Conservation (phyloP, 2,113 vertebrate species). For the Carlito syrichta region DNA sequence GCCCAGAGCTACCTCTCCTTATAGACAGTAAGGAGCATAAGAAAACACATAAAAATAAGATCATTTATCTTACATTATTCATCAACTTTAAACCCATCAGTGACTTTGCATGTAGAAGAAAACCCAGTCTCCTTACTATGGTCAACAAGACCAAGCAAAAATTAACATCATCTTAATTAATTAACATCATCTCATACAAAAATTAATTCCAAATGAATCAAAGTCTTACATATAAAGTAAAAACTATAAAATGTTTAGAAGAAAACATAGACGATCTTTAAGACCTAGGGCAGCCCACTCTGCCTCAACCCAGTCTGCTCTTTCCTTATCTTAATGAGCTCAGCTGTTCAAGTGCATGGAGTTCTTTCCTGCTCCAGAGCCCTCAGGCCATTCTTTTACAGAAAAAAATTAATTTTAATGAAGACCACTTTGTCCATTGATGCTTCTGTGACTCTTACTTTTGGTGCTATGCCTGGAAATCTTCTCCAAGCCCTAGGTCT, state of each 20-base stretch:
- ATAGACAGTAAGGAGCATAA: not conserved
- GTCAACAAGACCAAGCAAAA: not conserved
- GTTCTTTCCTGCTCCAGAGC: not conserved
- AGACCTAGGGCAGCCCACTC: not conserved
- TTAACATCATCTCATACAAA: not conserved
- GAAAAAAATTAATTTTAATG: not conserved
- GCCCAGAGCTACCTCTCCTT: not conserved
- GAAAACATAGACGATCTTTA: not conserved
- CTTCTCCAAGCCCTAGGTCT: not conserved
- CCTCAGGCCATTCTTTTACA: not conserved
- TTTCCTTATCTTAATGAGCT: not conserved
- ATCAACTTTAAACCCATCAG: not conserved
- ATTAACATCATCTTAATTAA: too few relatives aligned
- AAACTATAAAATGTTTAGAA: not conserved
- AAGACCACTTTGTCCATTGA: not conserved
- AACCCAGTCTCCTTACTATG: not conserved
- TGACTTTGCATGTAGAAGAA: not conserved
- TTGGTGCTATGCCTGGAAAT: not conserved
- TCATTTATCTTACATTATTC: not conserved
- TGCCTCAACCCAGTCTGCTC: too few relatives aligned
- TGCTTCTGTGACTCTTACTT: not conserved
- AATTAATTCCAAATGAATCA: not conserved
- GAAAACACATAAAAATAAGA: not conserved
- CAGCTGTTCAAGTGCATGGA: not conserved
- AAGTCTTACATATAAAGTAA: not conserved